These are phyloP conservation scores for Apodemia duryi DNA, from an alignment of 2,888 invertebrate species.

Conservation along the genomic window DNA sequence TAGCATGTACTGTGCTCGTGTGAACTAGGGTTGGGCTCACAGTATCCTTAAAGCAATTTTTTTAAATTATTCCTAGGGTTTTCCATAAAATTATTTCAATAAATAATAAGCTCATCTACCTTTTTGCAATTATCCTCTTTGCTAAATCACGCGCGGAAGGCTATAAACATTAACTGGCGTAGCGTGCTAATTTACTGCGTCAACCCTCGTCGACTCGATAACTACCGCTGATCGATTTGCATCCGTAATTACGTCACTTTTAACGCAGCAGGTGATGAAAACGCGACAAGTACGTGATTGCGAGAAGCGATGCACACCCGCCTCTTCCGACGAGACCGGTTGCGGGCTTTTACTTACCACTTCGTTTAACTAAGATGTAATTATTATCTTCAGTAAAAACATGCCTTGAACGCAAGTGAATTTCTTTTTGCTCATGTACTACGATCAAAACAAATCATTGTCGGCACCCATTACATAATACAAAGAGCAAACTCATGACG, in stretches of 20 bases:
- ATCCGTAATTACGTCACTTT: constrained; percentile 77
- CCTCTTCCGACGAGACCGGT: constrained; percentile 68
- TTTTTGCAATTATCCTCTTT: constrained; percentile 58
- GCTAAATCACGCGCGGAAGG: constrained; percentile 62
- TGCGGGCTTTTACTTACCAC: constrained; percentile 50
- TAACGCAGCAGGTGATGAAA: constrained; percentile 75
- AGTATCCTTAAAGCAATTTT: neutral
- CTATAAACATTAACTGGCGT: constrained; percentile 69
- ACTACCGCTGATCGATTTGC: constrained; percentile 76
- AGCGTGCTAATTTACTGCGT: constrained; percentile 72
- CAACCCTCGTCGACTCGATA: constrained; percentile 69
- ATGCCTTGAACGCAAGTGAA: constrained; percentile 13
- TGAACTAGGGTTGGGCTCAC: neutral
- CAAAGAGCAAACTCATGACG: constrained; percentile 37
- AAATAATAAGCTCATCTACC: constrained; percentile 26
- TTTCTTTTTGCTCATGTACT: constrained; percentile 17
- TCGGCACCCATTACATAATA: constrained; percentile 34
- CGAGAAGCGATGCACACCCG: constrained; percentile 52
- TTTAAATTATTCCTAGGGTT: neutral
- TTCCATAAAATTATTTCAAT: constrained; percentile 4
- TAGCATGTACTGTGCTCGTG: neutral
- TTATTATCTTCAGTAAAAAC: constrained; percentile 14
- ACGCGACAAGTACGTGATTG: constrained; percentile 74
- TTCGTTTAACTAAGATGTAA: constrained; percentile 26
- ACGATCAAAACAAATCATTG: constrained; percentile 23